Evolutionary conservation across 2,888 invertebrate genomes (phyloP), one percentile per base, ranked within the genome.

Genomic region (Synanthedon vespiformis): DNA sequence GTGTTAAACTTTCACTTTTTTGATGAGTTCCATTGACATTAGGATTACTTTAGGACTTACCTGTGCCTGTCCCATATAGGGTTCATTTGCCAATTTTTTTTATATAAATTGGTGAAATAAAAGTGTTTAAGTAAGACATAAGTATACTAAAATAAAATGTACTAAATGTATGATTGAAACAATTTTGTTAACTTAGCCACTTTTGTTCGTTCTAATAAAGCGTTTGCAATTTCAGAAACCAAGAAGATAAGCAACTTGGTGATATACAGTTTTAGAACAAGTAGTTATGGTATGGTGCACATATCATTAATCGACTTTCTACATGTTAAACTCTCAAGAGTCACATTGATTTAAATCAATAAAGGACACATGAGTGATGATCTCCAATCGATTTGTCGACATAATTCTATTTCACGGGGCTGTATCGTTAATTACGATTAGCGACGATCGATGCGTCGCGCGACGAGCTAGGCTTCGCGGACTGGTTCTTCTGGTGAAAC

Each of bases 401-500:
- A 74, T 80, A 77, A 79, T 79, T 58, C 60, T 75, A 78, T 81
- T 82, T 80, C 80, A 78, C 75, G 72, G 77, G 68, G 70, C 67
- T 60, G 67, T 70, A 72, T 77, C 75, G 76, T 82, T 84, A 83
- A 84, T 85, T 80, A 79, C 76, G 73, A 76, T 78, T 76, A 73
- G 74, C 66, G 65, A 72, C 76, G 74, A 77, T 77, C 77, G 78
- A 80, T 79, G 75, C 70, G 70, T 73, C 72, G 68, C 62, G 62
- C 63, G 58, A 63, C 67, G 57, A 63, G 65, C 51, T 18, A 49
- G 49, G 27, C 66, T 57, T 59, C 55, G 61, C 59, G 58, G 70
- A 83, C 85, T 80, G 80, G 83, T 85, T 82, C 69, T 71, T 59
- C 67, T 59, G 71, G 81, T 72, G 83, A 84, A 84, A 85, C 76